Percentiles rank a stretch among this genome's conserved stretches.
These are phyloP conservation scores for Drosophila incognita DNA, from an alignment of 2,888 invertebrate genomes.

Conservation along the genomic window DNA sequence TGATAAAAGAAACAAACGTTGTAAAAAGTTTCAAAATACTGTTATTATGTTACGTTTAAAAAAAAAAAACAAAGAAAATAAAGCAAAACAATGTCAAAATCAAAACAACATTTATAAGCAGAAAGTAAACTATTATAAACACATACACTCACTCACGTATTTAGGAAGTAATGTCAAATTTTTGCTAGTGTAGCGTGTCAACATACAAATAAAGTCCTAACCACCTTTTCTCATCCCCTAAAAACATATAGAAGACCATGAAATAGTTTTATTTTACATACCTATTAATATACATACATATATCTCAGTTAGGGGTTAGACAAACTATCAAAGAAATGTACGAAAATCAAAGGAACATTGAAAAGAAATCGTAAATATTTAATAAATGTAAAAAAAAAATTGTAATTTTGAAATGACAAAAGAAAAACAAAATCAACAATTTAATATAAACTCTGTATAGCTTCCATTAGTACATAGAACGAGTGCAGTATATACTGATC, in stretches of 20 bases:
- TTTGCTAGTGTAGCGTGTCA: conserved; percentile 34
- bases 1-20: conserved; percentile 51
- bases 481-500: conserved; percentile 25
- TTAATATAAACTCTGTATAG: conserved; percentile 46
- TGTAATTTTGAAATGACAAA: conserved; percentile 21
- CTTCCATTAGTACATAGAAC: conserved; percentile 59
- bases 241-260: background rate
- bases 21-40: conserved; percentile 47
- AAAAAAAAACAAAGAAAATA: background rate
- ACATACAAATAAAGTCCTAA: conserved; percentile 26
- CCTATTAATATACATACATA: conserved; percentile 9
- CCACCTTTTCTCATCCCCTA: background rate
- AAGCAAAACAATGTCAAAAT: conserved; percentile 18
- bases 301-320: conserved; percentile 30
- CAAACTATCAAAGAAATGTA: conserved; percentile 27
- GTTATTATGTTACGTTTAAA: conserved; percentile 56
- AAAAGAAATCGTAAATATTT: conserved; percentile 13
- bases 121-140: conserved; percentile 31
- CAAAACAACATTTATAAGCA: conserved; percentile 14
- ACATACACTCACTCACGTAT: conserved; percentile 30
- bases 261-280: conserved; percentile 27
- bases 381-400: conserved; percentile 10
- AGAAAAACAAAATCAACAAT: background rate
- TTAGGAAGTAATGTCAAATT: conserved; percentile 36
- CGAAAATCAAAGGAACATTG: conserved; percentile 23